Percentiles rank a stretch among this genome's conserved stretches.
Evolutionary conservation across 2,797 vertebrate genomes (phyloP).

Genomic region (Scarus forsteni): DNA sequence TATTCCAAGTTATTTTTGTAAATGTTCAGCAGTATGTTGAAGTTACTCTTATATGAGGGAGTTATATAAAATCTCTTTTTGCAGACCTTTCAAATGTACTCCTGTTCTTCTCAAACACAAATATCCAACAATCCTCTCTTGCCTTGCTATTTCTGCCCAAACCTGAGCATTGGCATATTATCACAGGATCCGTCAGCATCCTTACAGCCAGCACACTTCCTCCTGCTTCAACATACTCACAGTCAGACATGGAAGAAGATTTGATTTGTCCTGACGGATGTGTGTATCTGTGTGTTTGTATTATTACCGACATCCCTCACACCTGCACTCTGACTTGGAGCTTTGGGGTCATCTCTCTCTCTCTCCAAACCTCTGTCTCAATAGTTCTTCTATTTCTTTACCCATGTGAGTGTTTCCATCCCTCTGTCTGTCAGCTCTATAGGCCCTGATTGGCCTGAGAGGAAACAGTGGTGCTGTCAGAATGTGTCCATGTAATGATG

Average conservation of each 20-base stretch:
- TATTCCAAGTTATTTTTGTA: slow-evolving; percentile 35
- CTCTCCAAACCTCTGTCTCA: slow-evolving; percentile 30
- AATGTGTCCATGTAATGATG: slow-evolving; percentile 23
- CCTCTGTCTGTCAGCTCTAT: slow-evolving; percentile 35
- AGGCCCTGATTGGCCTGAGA: slow-evolving; percentile 33
- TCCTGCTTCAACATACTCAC: not conserved
- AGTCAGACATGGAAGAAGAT: not conserved
- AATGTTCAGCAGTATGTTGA: slow-evolving; percentile 14
- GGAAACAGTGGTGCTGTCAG: slow-evolving; percentile 39
- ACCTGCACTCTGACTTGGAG: slow-evolving; percentile 47
- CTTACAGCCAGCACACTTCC: slow-evolving; percentile 4
- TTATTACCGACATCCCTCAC: slow-evolving; percentile 46
- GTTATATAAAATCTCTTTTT: slow-evolving; percentile 55
- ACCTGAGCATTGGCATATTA: slow-evolving; percentile 13
- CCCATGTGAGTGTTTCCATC: not conserved
- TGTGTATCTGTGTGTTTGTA: slow-evolving; percentile 24
- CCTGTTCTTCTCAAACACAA: slow-evolving; percentile 42
- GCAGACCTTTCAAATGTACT: slow-evolving; percentile 29
- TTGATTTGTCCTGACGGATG: slow-evolving; percentile 30
- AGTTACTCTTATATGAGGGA: slow-evolving; percentile 37
- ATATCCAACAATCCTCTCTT: slow-evolving; percentile 35
- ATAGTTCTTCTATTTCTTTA: too few relatives aligned
- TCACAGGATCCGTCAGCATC: slow-evolving; percentile 4
- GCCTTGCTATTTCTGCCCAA: slow-evolving; percentile 20
- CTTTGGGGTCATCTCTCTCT: slow-evolving; percentile 51